Evolutionary conservation across 2,888 invertebrate species (phyloP).

Genomic region (Drosophila barbarae): DNA sequence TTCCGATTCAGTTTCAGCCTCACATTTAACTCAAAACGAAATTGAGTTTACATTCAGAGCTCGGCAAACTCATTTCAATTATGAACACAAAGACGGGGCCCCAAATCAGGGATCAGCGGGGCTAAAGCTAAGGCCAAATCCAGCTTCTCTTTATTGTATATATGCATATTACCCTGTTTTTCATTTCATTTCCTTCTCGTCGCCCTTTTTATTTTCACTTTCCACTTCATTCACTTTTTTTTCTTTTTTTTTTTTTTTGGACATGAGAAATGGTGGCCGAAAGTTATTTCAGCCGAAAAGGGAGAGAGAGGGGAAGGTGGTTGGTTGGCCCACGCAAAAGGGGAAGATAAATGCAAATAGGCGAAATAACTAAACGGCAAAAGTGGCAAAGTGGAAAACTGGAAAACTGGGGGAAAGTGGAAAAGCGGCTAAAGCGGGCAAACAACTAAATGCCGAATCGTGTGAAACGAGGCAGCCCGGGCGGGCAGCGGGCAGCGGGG

Average conservation of each 20-base stretch:
- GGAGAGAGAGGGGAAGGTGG: not conserved
- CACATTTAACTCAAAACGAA: constrained; percentile 33
- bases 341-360: constrained; percentile 56
- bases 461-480: constrained; percentile 36
- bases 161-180: constrained; percentile 24
- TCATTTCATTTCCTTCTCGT: not conserved
- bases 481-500: not conserved
- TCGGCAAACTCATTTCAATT: constrained; percentile 51
- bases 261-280: constrained; percentile 28
- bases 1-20: constrained; percentile 28
- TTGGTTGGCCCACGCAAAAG: not conserved
- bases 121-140: not conserved
- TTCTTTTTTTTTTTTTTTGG: not conserved
- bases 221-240: constrained; percentile 21
- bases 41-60: constrained; percentile 27
- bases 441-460: constrained; percentile 55
- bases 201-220: constrained; percentile 20
- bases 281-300: constrained; percentile 25
- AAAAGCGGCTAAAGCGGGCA: constrained; percentile 11
- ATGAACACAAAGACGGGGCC: constrained; percentile 31
- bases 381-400: constrained; percentile 23
- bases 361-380: constrained; percentile 55
- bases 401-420: constrained; percentile 19
- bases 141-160: constrained; percentile 4
- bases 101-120: constrained; percentile 3